Percentiles rank a stretch among this genome's conserved stretches.
Conservation (phyloP, 2,797 vertebrate genomes). For the Lagocephalus sceleratus region DNA sequence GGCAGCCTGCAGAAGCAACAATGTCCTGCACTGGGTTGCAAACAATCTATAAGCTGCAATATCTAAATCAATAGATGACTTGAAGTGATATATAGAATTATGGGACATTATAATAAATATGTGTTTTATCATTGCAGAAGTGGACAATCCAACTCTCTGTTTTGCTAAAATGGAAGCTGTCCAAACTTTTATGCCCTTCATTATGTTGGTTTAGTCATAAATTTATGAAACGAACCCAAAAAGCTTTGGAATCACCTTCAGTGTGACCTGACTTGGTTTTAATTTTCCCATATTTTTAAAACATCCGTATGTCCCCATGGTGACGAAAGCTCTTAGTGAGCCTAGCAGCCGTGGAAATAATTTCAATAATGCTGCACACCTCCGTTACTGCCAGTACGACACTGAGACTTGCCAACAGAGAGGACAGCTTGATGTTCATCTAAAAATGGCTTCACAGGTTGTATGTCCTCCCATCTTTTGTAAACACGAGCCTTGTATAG, state of each 20-base stretch:
- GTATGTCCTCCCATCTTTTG: constrained; percentile 35
- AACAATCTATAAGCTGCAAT: no score
- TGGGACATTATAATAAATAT: no score
- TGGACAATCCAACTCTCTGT: no score
- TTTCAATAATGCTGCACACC: constrained; percentile 43
- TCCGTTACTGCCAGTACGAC: constrained; percentile 39
- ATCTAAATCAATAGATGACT: no score
- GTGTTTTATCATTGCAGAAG: no score
- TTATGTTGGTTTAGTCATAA: not conserved
- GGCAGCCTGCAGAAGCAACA: no score
- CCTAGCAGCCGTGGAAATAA: constrained; percentile 33
- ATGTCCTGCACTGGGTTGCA: no score
- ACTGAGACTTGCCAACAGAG: constrained; percentile 42
- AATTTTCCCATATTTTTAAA: constrained; percentile 31
- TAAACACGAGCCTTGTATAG: constrained; percentile 13
- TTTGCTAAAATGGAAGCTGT: not conserved
- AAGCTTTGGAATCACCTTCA: constrained; percentile 12
- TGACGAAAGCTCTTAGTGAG: constrained; percentile 31
- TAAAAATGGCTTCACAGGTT: constrained; percentile 57
- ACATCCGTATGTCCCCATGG: constrained; percentile 14
- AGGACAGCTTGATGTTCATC: constrained; percentile 54
- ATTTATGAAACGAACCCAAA: not conserved
- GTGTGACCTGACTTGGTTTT: constrained; percentile 16
- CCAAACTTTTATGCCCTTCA: not conserved
- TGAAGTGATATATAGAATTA: no score